Percentiles rank a stretch among this genome's conserved stretches.
Evolutionary conservation across 2,797 vertebrate genomes (phyloP).

Genomic region (Podarcis lilfordi): DNA sequence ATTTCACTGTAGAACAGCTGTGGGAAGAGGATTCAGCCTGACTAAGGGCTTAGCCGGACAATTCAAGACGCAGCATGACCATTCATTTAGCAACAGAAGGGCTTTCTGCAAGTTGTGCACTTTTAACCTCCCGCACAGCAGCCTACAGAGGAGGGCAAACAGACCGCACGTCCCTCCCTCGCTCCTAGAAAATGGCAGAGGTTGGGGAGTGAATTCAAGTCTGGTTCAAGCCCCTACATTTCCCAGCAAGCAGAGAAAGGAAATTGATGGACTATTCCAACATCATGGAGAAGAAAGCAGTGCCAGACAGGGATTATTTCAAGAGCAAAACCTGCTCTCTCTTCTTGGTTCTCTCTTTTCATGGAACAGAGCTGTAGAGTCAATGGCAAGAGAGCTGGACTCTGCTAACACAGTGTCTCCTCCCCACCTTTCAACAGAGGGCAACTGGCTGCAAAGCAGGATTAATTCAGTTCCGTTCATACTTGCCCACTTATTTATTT

Average conservation of each 20-base stretch:
- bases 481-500: background rate
- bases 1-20: background rate
- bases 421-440: no score
- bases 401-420: background rate
- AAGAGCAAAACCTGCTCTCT: background rate
- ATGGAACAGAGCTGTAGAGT: background rate
- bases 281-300: background rate
- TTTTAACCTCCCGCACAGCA: background rate
- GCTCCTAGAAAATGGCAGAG: background rate
- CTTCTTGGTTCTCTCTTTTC: background rate
- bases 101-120: background rate
- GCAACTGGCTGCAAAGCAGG: no score
- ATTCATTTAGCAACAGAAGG: background rate
- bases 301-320: background rate
- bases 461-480: background rate
- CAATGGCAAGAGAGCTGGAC: background rate
- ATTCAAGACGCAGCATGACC: background rate
- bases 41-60: background rate
- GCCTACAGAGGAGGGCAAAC: background rate
- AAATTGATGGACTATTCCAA: background rate
- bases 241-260: background rate
- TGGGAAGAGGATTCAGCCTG: slow-evolving; percentile 37
- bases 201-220: background rate
- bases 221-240: background rate
- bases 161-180: background rate